phyloP scores from a whole-genome alignment of 2,797 vertebrate genomes.

The Erithacus rubecula region DNA sequence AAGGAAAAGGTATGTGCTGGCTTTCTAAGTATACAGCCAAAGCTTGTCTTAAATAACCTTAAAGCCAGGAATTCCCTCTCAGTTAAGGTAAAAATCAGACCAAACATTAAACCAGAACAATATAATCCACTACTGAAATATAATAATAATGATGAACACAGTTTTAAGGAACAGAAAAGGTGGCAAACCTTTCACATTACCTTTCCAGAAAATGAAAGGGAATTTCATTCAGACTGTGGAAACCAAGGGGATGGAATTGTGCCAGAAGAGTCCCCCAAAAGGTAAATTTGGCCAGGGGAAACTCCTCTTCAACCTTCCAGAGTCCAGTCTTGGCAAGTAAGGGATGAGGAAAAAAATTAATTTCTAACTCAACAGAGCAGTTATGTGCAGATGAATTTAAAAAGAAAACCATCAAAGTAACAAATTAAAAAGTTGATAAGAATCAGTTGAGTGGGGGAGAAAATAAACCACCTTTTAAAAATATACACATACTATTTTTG shows the following conservation, averaged over 20 bases:
- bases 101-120: neutral
- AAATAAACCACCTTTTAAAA: neutral
- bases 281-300: neutral
- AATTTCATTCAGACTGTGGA: neutral
- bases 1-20: constrained; percentile 76
- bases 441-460: neutral
- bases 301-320: neutral
- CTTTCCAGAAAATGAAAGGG: neutral
- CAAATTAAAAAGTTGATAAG: neutral
- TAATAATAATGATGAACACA: neutral
- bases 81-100: neutral
- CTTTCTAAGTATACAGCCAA: constrained; percentile 80
- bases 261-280: neutral
- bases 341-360: neutral
- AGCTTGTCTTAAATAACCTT: neutral
- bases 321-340: neutral
- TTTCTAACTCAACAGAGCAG: neutral
- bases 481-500: neutral
- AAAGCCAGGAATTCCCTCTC: neutral
- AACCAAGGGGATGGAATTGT: fast-evolving
- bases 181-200: fast-evolving
- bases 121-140: neutral
- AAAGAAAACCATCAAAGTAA: neutral
- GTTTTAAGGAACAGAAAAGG: neutral
- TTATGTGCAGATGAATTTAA: neutral